Evolutionary conservation across 1,140 invertebrate genomes (phyloP).

Genomic region (Meloidogyne hapla): DNA sequence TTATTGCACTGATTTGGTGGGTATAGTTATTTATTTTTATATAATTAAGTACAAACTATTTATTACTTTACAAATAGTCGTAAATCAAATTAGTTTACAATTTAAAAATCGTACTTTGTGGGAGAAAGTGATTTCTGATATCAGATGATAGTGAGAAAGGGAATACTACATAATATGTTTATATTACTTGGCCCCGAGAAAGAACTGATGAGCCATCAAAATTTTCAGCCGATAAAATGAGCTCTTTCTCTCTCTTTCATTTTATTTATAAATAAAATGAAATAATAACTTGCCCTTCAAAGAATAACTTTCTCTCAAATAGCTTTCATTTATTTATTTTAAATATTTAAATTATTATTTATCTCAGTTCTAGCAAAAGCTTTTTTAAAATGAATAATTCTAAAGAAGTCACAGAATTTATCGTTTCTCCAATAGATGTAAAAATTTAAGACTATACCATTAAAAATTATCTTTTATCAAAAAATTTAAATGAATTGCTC

Average conservation of each 20-base stretch:
- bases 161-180: background rate
- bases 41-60: too few relatives aligned
- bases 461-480: too few relatives aligned
- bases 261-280: background rate
- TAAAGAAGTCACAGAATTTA: background rate
- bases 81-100: background rate
- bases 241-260: background rate
- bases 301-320: background rate
- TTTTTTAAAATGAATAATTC: background rate
- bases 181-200: background rate
- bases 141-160: constrained; percentile 1
- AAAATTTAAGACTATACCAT: too few relatives aligned
- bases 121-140: background rate
- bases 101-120: background rate
- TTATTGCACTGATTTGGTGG: too few relatives aligned
- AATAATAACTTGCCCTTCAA: background rate
- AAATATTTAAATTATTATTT: background rate
- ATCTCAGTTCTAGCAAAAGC: background rate
- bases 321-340: background rate
- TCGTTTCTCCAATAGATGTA: background rate
- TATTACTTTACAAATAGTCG: background rate
- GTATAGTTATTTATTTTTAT: too few relatives aligned
- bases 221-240: background rate
- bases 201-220: background rate
- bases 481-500: too few relatives aligned